Base-by-base conservation (phyloP, 2,113 vertebrate species). In the Scytalopus superciliaris region DNA sequence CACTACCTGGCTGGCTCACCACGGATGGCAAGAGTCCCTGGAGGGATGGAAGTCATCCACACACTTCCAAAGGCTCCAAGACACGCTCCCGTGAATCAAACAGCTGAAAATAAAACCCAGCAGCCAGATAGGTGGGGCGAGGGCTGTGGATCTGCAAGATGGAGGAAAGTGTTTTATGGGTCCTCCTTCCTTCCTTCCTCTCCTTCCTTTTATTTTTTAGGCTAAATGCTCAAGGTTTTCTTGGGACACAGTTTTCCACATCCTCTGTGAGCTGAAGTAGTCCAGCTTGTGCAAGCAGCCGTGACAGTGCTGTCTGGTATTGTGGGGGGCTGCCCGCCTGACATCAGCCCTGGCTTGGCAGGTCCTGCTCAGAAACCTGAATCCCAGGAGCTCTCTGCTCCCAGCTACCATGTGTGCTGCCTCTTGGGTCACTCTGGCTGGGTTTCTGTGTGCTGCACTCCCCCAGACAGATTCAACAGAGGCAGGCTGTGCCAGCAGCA, bases 381-480 rank as follows among this genome's bases (percentile, higher is more conserved):
- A 10, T 44, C 42, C 72, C 12, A 2, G 37, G 47, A 56, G 37
- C 35, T 56, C 45, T 39, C 30, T 44, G 64, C 63, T 72, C 64
- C 81, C 37, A 19, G 72, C n/a, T 55, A 5, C 76, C 53, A 6
- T 2, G 45, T 4, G 15, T 6, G 52, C 79, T 64, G 82, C 85
- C 39, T 35, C 66, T 17, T 2, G 9, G 81, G 45, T 28, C 21
- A 1, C 21, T 0, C 89, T 24, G 59, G 47, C 53, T 25, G 24
- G 67, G 7, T 63, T 23, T 19, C 47, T 27, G 75, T 74, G 84
- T 49, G 47, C 82, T 87, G 57, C 6, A 5, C 49, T 81, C 40
- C 56, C 68, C 74, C 3, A 2, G 57, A 2, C 3, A 3, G 57
- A 9, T 10, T 28, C 1, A 3, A 5, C 10, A 9, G 37, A 25